A percentile compares a stretch with the other conserved stretches of the same genome.
phyloP scores from a whole-genome alignment of 92 coral and sea anemone genomes.

The Bergia sp. region DNA sequence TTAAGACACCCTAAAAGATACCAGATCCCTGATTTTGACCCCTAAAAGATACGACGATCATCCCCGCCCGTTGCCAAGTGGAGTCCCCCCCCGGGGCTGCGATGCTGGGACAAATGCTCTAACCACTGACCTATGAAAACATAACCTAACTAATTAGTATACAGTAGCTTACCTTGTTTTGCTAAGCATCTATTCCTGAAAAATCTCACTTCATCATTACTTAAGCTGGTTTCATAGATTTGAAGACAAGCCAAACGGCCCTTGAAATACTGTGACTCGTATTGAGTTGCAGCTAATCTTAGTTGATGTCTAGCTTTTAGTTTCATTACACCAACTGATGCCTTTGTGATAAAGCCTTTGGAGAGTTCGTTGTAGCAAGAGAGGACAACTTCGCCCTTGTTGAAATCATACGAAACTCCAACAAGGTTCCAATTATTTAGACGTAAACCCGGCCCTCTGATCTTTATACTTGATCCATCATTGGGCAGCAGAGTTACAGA shows the following conservation, averaged over 20 bases:
- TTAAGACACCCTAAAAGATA: too few relatives aligned
- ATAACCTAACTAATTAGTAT: too few relatives aligned
- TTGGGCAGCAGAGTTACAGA: background rate
- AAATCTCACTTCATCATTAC: background rate
- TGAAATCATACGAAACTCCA: constrained; percentile 12
- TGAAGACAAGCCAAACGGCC: constrained; percentile 35
- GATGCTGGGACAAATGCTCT: too few relatives aligned
- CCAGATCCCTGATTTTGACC: too few relatives aligned
- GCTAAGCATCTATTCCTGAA: background rate
- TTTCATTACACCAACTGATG: background rate
- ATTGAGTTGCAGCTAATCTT: constrained; percentile 12
- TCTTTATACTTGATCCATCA: background rate
- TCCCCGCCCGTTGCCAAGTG: too few relatives aligned
- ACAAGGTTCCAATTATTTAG: constrained; percentile 21
- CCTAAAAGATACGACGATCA: too few relatives aligned
- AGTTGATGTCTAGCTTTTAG: background rate
- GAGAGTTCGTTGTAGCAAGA: background rate
- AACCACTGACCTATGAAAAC: too few relatives aligned
- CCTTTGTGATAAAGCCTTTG: background rate
- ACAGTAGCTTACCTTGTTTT: background rate
- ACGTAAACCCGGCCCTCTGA: background rate
- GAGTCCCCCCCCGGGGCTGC: too few relatives aligned
- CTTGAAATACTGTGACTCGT: background rate
- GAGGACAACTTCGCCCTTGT: background rate
- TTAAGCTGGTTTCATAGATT: constrained; percentile 14